Percentiles rank a stretch among this genome's conserved stretches.
These are phyloP conservation scores for Parelbella ahira DNA, from an alignment of 2,888 invertebrate species.

Conservation along the genomic window DNA sequence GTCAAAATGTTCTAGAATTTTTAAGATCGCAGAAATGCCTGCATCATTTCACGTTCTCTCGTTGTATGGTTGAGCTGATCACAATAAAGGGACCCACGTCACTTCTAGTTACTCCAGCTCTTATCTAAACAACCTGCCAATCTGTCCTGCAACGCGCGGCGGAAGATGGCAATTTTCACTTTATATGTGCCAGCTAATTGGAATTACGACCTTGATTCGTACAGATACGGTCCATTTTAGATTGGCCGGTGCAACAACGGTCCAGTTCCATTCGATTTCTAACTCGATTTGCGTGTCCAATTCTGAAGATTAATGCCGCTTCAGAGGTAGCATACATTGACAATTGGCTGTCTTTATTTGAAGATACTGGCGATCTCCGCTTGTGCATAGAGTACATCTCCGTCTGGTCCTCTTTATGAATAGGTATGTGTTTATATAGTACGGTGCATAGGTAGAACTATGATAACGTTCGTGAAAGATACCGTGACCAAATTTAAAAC, in stretches of 20 bases:
- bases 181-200: constrained; percentile 1
- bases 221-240: constrained; percentile 6
- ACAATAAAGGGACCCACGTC: no score
- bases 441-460: no score
- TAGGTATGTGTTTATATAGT: no score
- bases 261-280: constrained; percentile 1
- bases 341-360: background rate
- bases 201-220: constrained; percentile 3
- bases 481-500: no score
- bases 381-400: no score
- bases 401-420: no score
- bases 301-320: constrained; percentile 1
- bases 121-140: constrained; percentile 6
- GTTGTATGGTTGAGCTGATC: no score
- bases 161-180: constrained; percentile 15
- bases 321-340: constrained; percentile 3
- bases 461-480: no score
- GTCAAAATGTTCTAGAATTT: no score
- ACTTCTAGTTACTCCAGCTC: constrained; percentile 1
- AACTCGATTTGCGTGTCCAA: constrained; percentile 13
- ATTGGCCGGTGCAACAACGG: background rate
- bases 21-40: no score
- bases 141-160: constrained; percentile 1
- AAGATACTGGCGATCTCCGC: no score
- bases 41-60: no score